These are phyloP conservation scores for Crematogaster levior DNA, from an alignment of 2,888 invertebrate genomes.

Conservation along the genomic window DNA sequence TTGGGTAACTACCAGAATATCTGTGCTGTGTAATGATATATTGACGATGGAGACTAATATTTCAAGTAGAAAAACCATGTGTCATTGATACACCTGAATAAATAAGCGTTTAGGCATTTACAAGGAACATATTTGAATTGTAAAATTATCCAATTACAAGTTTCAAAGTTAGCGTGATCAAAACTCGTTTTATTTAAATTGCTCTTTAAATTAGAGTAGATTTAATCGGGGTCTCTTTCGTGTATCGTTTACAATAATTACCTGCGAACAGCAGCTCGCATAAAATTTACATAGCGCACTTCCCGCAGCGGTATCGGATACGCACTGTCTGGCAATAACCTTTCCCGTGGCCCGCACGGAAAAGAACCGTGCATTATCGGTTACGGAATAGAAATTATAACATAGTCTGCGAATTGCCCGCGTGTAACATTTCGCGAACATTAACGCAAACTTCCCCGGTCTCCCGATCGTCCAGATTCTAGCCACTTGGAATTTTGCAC, in stretches of 20 bases:
- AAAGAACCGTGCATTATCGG: constrained; percentile 28
- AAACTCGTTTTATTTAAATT: constrained; percentile 24
- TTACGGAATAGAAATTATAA: constrained; percentile 47
- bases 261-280: constrained; percentile 72
- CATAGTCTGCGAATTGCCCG: background rate
- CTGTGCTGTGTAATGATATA: background rate
- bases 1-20: background rate
- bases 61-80: background rate
- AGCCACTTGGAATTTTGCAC: constrained; percentile 26
- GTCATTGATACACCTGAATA: background rate
- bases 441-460: background rate
- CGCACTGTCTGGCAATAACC: constrained; percentile 18
- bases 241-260: constrained; percentile 76
- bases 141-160: constrained; percentile 27
- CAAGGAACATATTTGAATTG: constrained; percentile 19
- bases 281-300: constrained; percentile 79
- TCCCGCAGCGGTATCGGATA: constrained; percentile 47
- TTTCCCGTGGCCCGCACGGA: background rate
- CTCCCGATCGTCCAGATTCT: constrained; percentile 6
- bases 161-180: background rate
- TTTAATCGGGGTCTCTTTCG: constrained; percentile 77
- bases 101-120: constrained; percentile 10
- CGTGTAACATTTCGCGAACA: constrained; percentile 21
- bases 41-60: background rate
- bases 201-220: constrained; percentile 61